Evolutionary conservation across 2,113 vertebrate species (phyloP).

Genomic region (Passer domesticus): DNA sequence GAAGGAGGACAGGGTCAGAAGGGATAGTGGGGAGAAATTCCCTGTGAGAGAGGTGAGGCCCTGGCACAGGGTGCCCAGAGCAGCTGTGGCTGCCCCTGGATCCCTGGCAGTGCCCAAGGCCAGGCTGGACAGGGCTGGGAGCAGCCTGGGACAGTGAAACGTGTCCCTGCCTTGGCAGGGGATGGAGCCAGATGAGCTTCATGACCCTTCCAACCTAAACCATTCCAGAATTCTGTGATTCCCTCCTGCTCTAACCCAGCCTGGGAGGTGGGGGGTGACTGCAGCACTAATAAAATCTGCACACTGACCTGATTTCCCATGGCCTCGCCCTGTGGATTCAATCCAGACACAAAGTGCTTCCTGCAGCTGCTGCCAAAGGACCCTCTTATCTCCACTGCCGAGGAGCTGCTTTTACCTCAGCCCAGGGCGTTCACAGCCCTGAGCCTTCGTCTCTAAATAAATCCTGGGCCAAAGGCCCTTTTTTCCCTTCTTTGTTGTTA

Average conservation of each 20-base stretch:
- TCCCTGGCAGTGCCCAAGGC: neutral
- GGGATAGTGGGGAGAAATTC: neutral
- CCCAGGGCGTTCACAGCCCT: neutral
- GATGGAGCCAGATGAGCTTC: fast-evolving
- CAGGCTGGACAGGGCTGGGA: neutral
- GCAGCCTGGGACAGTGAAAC: fast-evolving
- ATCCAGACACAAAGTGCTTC: neutral
- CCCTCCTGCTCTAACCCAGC: neutral
- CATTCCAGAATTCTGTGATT: neutral
- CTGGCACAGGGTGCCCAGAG: neutral
- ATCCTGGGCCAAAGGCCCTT: neutral
- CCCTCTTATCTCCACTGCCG: neutral
- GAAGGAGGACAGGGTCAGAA: neutral
- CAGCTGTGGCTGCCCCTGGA: neutral
- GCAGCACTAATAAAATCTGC: neutral
- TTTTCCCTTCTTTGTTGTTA: neutral
- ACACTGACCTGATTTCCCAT: neutral
- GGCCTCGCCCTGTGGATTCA: neutral
- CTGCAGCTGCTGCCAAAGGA: neutral
- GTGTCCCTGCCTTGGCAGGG: neutral
- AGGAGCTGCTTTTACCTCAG: neutral
- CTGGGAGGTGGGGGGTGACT: fast-evolving
- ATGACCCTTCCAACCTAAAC: too few species aligned
- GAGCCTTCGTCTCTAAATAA: neutral
- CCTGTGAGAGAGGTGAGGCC: neutral